These are phyloP conservation scores for Melikaiella ostensackeni DNA, from an alignment of 2,888 invertebrate species.

Conservation along the genomic window DNA sequence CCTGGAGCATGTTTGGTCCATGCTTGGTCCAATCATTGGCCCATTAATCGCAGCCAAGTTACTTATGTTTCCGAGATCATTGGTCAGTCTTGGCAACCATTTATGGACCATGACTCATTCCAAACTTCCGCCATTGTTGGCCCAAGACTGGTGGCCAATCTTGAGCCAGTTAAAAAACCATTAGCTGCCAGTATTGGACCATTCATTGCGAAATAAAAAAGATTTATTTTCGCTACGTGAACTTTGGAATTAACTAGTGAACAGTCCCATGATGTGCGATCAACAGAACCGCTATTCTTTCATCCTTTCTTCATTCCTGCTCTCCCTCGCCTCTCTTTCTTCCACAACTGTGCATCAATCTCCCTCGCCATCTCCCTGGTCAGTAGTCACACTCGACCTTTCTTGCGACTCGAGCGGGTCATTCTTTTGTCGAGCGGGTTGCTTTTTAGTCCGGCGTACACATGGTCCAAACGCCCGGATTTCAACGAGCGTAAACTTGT, in stretches of 20 bases:
- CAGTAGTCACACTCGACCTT: slow-evolving; percentile 7
- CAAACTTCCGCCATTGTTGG: too few relatives aligned
- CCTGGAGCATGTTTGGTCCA: too few relatives aligned
- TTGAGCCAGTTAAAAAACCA: too few relatives aligned
- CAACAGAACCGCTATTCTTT: slow-evolving; percentile 65
- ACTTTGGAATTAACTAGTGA: slow-evolving; percentile 29
- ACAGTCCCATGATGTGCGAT: slow-evolving; percentile 66
- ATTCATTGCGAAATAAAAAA: background rate
- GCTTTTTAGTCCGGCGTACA: slow-evolving; percentile 57
- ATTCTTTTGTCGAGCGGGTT: slow-evolving; percentile 66
- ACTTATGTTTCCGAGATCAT: too few relatives aligned
- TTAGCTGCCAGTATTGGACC: too few relatives aligned
- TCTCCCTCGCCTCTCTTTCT: slow-evolving; percentile 31
- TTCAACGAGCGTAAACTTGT: slow-evolving; percentile 66
- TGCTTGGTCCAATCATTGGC: too few relatives aligned
- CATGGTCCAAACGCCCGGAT: slow-evolving; percentile 58
- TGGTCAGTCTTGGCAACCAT: too few relatives aligned
- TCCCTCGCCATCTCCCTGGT: slow-evolving; percentile 11
- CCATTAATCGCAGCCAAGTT: too few relatives aligned
- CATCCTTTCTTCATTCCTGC: slow-evolving; percentile 54
- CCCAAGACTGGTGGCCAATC: too few relatives aligned
- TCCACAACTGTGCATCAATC: slow-evolving; percentile 19
- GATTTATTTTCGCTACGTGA: background rate
- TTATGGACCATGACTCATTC: too few relatives aligned
- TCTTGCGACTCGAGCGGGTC: slow-evolving; percentile 57